Evolutionary conservation across 2,113 vertebrate genomes (phyloP).

Genomic region (Tamias sibiricus): DNA sequence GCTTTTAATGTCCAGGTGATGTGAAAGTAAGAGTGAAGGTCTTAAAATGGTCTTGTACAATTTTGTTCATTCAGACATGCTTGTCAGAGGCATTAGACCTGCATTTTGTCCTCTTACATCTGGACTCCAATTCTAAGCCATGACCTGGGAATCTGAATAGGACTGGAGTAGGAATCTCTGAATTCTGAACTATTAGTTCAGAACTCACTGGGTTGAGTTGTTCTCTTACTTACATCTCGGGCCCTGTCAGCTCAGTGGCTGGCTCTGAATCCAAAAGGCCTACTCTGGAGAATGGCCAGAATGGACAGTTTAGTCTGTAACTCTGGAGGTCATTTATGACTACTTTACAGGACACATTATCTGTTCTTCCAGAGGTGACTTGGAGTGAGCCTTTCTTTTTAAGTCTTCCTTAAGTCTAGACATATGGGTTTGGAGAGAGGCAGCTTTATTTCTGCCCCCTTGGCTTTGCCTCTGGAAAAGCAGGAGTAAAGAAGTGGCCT

Average conservation of each 20-base stretch:
- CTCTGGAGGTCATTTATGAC: neutral
- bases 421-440: neutral
- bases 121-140: neutral
- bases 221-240: neutral
- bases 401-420: neutral
- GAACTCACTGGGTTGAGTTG: neutral
- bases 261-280: neutral
- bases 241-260: neutral
- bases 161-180: neutral
- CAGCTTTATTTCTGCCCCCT: neutral
- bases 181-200: neutral
- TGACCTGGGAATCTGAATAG: neutral
- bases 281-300: neutral
- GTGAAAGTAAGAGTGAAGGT: neutral
- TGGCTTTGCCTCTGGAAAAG: conserved; percentile 45
- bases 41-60: neutral
- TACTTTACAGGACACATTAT: neutral
- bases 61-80: neutral
- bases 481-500: conserved; percentile 26
- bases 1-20: conserved; percentile 26
- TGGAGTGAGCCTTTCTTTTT: neutral
- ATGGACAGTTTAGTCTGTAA: neutral
- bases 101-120: neutral
- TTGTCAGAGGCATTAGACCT: neutral
- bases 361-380: conserved; percentile 1